Evolutionary conservation across 2,113 vertebrate species (phyloP).

Genomic region (Perca schrenkii): DNA sequence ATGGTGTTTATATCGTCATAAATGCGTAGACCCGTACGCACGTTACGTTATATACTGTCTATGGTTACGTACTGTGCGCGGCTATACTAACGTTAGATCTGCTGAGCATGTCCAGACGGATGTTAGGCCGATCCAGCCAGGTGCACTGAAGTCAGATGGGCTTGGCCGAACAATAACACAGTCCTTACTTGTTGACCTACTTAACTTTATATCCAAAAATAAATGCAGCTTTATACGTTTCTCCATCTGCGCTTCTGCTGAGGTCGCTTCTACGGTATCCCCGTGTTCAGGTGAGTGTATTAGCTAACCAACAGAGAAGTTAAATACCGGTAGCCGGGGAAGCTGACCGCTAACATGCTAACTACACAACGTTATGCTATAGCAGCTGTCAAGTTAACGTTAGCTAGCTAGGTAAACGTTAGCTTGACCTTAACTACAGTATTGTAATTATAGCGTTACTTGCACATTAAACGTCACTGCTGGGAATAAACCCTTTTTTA

Average conservation of each 20-base stretch:
- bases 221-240: constrained; percentile 23
- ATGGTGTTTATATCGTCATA: background rate
- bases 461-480: background rate
- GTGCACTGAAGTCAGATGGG: background rate
- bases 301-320: background rate
- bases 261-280: background rate
- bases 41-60: no score
- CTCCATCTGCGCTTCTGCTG: background rate
- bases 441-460: no score
- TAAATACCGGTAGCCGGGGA: background rate
- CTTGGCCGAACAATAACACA: constrained; percentile 1
- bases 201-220: constrained; percentile 24
- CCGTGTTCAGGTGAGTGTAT: constrained; percentile 36
- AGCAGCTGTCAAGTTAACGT: constrained; percentile 18
- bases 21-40: background rate
- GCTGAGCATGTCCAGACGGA: accelerated
- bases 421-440: background rate
- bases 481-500: background rate
- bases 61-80: background rate
- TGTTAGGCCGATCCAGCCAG: background rate
- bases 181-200: background rate
- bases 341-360: constrained; percentile 32
- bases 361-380: constrained; percentile 5
- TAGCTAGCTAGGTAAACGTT: background rate
- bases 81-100: constrained; percentile 10